These are phyloP conservation scores for Eudemis profundana DNA, from an alignment of 2,888 invertebrate genomes.

Conservation along the genomic window DNA sequence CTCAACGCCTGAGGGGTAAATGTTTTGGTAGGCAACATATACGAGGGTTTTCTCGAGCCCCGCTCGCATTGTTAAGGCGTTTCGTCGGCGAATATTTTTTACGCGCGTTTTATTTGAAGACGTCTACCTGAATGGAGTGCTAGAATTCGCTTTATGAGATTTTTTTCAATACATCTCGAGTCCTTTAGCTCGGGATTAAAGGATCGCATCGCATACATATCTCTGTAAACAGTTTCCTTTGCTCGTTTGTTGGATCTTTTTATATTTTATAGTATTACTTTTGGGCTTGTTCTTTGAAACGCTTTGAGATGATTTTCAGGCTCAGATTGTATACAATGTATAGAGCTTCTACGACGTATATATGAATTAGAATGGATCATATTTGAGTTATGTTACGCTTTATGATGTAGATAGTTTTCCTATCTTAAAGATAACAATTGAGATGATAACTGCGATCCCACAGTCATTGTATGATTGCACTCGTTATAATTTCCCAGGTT, in stretches of 20 bases:
- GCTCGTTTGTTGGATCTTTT: slow-evolving; percentile 58
- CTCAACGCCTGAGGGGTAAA: slow-evolving; percentile 84
- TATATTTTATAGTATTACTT: slow-evolving; percentile 46
- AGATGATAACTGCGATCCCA: neutral
- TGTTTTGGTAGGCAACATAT: slow-evolving; percentile 85
- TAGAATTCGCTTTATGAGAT: slow-evolving; percentile 83
- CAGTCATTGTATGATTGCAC: neutral
- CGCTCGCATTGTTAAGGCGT: slow-evolving; percentile 75
- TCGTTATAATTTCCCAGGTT: too few species aligned
- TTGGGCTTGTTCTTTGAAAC: slow-evolving; percentile 23
- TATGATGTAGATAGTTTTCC: neutral
- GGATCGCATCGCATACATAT: slow-evolving; percentile 64
- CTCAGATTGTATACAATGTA: slow-evolving; percentile 17
- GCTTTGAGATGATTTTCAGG: slow-evolving; percentile 28
- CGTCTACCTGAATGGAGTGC: slow-evolving; percentile 82
- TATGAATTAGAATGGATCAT: neutral
- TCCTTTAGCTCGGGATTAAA: slow-evolving; percentile 71
- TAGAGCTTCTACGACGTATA: neutral
- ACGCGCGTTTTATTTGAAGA: slow-evolving; percentile 79
- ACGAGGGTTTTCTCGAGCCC: slow-evolving; percentile 81
- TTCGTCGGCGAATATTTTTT: slow-evolving; percentile 77
- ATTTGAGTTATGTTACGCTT: slow-evolving; percentile 1
- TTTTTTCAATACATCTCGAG: slow-evolving; percentile 68
- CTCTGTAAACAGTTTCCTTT: slow-evolving; percentile 68
- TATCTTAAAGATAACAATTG: slow-evolving; percentile 1